Percentiles rank a stretch among this genome's conserved stretches.
phyloP scores from a whole-genome alignment of 2,888 invertebrate species.

The Tanypteryx hageni region DNA sequence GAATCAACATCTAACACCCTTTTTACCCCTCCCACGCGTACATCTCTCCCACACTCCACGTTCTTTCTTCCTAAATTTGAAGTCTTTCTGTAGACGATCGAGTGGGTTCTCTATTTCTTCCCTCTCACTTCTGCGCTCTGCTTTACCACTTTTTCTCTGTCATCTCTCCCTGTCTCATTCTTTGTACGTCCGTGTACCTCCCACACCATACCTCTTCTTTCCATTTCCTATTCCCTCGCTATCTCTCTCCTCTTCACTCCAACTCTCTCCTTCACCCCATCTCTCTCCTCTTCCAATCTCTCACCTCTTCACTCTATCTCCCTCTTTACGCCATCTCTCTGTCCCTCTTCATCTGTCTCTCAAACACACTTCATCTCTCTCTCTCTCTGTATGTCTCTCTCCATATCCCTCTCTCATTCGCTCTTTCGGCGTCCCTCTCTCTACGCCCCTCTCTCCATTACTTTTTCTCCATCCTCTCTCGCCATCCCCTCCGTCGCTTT shows the following conservation, averaged over 20 bases:
- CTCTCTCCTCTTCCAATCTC: constrained; percentile 67
- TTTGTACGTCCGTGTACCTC: not conserved
- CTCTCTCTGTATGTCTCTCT: constrained; percentile 74
- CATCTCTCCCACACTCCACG: too few species aligned
- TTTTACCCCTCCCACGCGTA: too few species aligned
- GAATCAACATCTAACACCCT: too few species aligned
- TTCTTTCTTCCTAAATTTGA: too few species aligned
- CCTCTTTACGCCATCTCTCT: too few species aligned
- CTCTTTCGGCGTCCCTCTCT: too few species aligned
- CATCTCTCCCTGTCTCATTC: constrained; percentile 75
- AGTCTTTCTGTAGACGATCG: too few species aligned
- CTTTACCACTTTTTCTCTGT: constrained; percentile 77
- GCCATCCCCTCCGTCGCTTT: too few species aligned
- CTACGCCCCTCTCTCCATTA: constrained; percentile 66
- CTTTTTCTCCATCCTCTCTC: too few species aligned
- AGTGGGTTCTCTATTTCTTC: constrained; percentile 26
- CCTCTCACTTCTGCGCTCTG: constrained; percentile 38
- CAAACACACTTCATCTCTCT: too few species aligned
- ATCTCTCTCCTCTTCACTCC: constrained; percentile 73
- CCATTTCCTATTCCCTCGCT: constrained; percentile 68
- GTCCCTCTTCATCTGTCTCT: too few species aligned
- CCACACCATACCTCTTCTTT: constrained; percentile 67
- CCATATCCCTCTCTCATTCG: constrained; percentile 69
- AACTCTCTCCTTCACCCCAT: constrained; percentile 67
- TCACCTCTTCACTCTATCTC: constrained; percentile 73